Evolutionary conservation across 2,797 vertebrate genomes (phyloP).

Genomic region (Cossypha polioptera): DNA sequence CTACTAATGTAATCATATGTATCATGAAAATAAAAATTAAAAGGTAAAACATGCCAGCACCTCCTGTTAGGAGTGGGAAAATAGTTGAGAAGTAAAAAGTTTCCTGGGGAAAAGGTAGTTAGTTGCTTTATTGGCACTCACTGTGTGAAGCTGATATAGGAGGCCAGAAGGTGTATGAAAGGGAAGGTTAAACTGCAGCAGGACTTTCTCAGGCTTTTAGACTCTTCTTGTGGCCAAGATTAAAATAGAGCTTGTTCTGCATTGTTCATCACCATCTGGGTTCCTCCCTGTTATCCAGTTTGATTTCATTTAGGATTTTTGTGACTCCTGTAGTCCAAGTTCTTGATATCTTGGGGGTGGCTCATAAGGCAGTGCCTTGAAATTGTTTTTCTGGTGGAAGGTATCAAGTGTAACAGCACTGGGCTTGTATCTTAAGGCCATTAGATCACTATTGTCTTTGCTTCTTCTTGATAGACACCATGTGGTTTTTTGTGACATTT

Average conservation of each 20-base stretch:
- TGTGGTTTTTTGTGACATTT: not conserved
- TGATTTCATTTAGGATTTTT: not conserved
- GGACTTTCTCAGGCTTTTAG: not conserved
- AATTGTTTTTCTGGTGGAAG: not conserved
- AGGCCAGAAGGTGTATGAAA: not conserved
- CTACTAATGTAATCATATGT: not conserved
- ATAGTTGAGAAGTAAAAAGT: not conserved
- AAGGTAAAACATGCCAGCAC: not conserved
- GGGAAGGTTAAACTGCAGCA: not conserved
- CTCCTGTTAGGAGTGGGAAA: not conserved
- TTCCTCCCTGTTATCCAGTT: not conserved
- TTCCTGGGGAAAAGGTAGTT: not conserved
- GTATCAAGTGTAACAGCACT: not conserved
- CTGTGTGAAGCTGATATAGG: rapidly evolving
- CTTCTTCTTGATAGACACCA: not conserved
- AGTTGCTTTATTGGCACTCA: not conserved
- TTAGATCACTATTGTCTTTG: not conserved
- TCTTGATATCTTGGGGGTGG: not conserved
- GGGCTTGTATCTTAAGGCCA: not conserved
- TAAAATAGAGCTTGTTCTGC: not conserved
- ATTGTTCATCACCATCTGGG: not conserved
- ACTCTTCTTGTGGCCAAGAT: not conserved
- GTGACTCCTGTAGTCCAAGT: not conserved
- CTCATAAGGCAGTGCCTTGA: not conserved
- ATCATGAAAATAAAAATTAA: not conserved